Base-by-base conservation (phyloP, 2,888 invertebrate genomes). In the Coleophora deauratella region DNA sequence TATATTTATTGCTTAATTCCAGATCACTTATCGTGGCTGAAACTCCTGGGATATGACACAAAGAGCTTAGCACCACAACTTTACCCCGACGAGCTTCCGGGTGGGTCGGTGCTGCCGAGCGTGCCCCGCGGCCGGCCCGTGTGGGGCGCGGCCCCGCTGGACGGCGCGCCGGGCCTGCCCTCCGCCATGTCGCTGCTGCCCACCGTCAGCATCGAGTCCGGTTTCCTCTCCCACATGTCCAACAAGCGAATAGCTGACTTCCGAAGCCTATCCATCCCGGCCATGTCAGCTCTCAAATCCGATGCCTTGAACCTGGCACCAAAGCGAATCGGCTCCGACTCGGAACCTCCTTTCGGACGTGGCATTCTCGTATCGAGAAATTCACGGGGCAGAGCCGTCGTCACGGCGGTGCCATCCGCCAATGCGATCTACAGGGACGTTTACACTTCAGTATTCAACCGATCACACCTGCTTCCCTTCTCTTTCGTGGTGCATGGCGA, bases 381-480 rank as follows among this genome's bases (percentile, higher is more conserved):
- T 35, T 85, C 88, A 2, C 91, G 93, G 36, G 93, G 93, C 8
- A 90, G 93, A 57, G 94, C 95, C 28, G 91, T 95, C 14, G 92
- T 95, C 1, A 93, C 93, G 6, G 93, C 95, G 55, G 95, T 95
- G 9, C 95, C 95, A 0, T 93, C 94, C 1, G 95, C 96, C 0
- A 96, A 96, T 67, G 91, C 95, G 27, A 96, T 97, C 52, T 95
- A 96, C 73, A 88, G 93, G 28, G 96, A 97, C 72, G 96, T 97
- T 2, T 95, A 96, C 68, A 96, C 96, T 2, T 94, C 95, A 1
- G 96, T 97, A 4, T 95, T 97, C 73, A 96, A 96, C 74, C 90
- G 95, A 54, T 95, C 95, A 0, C 93, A 92, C 70, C 87, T 96
- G 59, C 81, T 97, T 56, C 95, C 95, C 31, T 95, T 96, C 75